Evolutionary conservation across 2,797 vertebrate species (phyloP), one percentile per base, ranked within the genome.

Genomic region (Synanceia verrucosa): DNA sequence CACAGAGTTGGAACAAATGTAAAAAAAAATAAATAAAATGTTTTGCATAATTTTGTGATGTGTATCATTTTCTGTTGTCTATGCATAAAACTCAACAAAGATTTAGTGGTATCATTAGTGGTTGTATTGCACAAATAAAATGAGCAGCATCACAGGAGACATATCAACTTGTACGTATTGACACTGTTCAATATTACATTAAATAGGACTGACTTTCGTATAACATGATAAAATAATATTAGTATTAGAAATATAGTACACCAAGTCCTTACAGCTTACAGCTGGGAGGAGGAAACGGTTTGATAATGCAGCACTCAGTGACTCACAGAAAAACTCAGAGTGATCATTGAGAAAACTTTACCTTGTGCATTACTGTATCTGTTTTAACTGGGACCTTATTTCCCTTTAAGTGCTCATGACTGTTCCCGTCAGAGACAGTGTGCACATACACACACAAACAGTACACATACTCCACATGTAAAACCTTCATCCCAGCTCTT

Each of bases 201-300:
- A 74, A 74, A 88, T 39, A 69, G 13, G 53, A 63, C 19, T 18
- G 52, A 72, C 80, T 88, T 89, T 90, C 82, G 83, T 84, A 63
- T 52, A 52, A 78, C 21, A 28, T 39, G 23, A 76, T 50, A 46
- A 79, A 87, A 68, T 53, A 56, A 19, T 28, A 58, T 36, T 4
- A 43, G 41, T 24, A 31, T 50, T 44, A 55, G 70, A 65, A 66
- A 39, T 51, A 1, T 3, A 59, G 36, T 11, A 31, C 14, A 18
- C 43, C 16, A 3, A 59, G 34, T 52, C 34, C 24, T 62, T 21
- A 61, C 63, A 50, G 21, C 34, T 48, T n/a, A 50, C 58, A 59
- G 44, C 21, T 36, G 26, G 11, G 66, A 46, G 50, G 43, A 74
- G 39, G 5, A 39, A 7, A 41, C 9, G 4, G 7, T 47, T 63